phyloP scores from a whole-genome alignment of 2,888 invertebrate species.

The Epirrhoe tristata region DNA sequence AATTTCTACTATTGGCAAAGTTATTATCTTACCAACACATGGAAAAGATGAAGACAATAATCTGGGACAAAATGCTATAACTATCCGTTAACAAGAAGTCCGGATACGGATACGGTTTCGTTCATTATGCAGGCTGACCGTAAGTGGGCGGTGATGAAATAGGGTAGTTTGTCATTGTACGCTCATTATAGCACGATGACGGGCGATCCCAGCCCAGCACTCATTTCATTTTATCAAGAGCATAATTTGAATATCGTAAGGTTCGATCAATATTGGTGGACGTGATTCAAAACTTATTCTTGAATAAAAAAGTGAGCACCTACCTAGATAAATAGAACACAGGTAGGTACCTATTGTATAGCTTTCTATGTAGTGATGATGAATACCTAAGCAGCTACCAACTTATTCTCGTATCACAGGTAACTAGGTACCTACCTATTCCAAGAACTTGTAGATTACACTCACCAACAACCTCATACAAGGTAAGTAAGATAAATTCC shows the following conservation, averaged over 20 bases:
- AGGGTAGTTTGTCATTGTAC: constrained; percentile 72
- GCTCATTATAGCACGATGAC: constrained; percentile 63
- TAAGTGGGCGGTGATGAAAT: constrained; percentile 69
- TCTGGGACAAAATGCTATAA: too few species aligned
- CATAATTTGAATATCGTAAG: constrained; percentile 69
- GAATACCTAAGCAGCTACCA: background rate
- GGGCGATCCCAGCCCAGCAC: constrained; percentile 50
- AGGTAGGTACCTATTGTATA: too few species aligned
- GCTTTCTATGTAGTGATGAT: too few species aligned
- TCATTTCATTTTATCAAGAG: too few species aligned
- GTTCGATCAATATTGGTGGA: constrained; percentile 8
- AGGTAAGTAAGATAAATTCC: constrained; percentile 12
- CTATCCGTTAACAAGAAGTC: constrained; percentile 45
- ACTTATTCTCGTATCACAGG: background rate
- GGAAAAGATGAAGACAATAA: too few species aligned
- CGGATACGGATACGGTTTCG: constrained; percentile 53
- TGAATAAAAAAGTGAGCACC: too few species aligned
- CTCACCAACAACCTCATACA: background rate
- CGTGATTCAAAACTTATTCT: background rate
- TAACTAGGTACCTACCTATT: background rate
- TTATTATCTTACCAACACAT: too few species aligned
- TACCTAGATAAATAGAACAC: background rate
- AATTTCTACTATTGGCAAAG: too few species aligned
- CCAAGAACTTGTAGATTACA: background rate
- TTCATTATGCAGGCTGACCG: constrained; percentile 58